Base-by-base conservation (phyloP, 2,113 vertebrate genomes). In the Plectropomus leopardus region DNA sequence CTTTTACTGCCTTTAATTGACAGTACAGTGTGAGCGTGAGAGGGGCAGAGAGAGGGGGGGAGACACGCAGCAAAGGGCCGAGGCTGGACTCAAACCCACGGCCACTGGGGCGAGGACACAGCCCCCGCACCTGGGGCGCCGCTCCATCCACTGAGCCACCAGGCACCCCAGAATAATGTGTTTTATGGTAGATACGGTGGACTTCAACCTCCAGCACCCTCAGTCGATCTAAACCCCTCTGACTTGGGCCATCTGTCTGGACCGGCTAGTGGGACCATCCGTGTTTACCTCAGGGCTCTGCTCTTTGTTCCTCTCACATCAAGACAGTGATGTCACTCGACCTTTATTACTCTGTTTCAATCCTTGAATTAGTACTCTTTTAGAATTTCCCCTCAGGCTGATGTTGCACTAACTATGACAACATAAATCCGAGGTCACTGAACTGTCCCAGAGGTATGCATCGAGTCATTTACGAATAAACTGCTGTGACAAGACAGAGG, bases 241-340 rank as follows among this genome's bases (percentile, higher is more conserved):
- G 76, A 90, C 78, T 85, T 19, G 11, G 78, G 67, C 77, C 82
- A 78, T 88, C 83, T 89, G 87, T 73, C 55, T 21, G 40, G 76
- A 51, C 42, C 26, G 16, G 64, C 50, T 51, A 60, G 63, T 48
- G 84, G 51, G 55, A 60, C 64, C 53, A 30, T 61, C 53, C 21
- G 34, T 83, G 65, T 64, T 82, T 80, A 75, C 71, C 57, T 75
- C 51, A 11, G 64, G 83, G 79, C 76, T 77, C 32, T 21, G 51
- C 60, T 65, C 74, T 85, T 82, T 83, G 73, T 59, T 71, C 10
- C 45, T 74, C 13, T 84, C 44, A 55, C 69, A 55, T 69, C 70
- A 72, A 74, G 68, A 63, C 73, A 26, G 58, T 53, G 55, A 76
- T 82, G 76, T 64, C 80, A 74, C 64, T 78, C 84, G 84, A 90